A percentile compares a stretch with the other conserved stretches of the same genome.
These are phyloP conservation scores for Nesogale talazaci DNA, from an alignment of 2,113 vertebrate genomes.

Conservation along the genomic window DNA sequence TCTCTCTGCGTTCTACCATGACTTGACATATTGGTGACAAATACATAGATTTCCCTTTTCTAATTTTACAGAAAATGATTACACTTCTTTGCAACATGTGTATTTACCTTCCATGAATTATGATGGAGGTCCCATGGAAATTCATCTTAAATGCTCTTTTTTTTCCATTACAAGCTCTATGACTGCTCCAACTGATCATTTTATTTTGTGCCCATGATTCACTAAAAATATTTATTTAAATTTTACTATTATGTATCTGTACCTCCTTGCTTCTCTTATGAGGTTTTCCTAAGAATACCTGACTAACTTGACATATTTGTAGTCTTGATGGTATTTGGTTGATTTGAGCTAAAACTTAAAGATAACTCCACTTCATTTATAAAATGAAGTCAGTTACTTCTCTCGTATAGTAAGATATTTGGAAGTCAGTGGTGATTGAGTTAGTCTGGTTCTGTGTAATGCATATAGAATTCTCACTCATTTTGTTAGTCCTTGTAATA, in stretches of 20 bases:
- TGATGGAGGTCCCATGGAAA: not conserved
- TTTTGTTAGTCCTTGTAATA: not conserved
- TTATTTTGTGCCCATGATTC: not conserved
- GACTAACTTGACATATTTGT: not conserved
- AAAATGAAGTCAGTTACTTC: not conserved
- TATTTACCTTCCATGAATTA: not conserved
- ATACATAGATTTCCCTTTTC: not conserved
- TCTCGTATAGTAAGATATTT: not conserved
- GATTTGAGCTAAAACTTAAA: not conserved
- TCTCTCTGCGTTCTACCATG: not conserved
- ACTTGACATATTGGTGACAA: not conserved
- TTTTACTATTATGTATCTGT: not conserved
- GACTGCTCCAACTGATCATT: not conserved
- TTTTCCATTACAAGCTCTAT: not conserved
- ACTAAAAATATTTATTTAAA: constrained; percentile 6
- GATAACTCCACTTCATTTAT: not conserved
- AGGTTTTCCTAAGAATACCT: not conserved
- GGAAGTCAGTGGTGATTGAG: not conserved
- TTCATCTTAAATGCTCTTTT: not conserved
- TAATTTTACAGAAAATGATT: not conserved
- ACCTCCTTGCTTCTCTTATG: not conserved
- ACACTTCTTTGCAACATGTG: not conserved
- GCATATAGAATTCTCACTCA: not conserved
- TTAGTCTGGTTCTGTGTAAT: not conserved
- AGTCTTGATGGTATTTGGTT: not conserved